Percentiles rank a stretch among this genome's conserved stretches.
Evolutionary conservation across 2,113 vertebrate genomes (phyloP).

Genomic region (Protomyctophum bolini): DNA sequence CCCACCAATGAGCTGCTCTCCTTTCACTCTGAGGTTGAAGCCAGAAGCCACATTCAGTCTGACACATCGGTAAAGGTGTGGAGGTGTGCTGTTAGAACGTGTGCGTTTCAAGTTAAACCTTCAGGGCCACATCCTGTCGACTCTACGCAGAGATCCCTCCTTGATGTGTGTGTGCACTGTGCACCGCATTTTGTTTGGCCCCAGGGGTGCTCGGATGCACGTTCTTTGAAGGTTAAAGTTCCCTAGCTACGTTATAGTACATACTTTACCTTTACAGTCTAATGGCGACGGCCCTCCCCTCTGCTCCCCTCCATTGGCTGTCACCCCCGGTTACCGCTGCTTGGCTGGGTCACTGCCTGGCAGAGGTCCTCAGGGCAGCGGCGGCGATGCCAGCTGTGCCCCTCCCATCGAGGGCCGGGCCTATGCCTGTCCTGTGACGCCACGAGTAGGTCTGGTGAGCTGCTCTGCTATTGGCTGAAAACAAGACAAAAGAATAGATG

Average conservation of each 20-base stretch:
- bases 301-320: constrained; percentile 35
- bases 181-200: constrained; percentile 3
- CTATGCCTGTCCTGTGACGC: not conserved
- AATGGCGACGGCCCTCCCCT: constrained; percentile 26
- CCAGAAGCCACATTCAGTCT: constrained; percentile 14
- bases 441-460: not conserved
- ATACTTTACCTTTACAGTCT: constrained; percentile 54
- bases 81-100: constrained; percentile 38
- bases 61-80: constrained; percentile 34
- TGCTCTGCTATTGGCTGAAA: constrained; percentile 18
- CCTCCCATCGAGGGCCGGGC: constrained; percentile 30
- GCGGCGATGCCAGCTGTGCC: constrained; percentile 20
- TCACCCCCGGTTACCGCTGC: constrained; percentile 51
- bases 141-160: constrained; percentile 5
- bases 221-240: constrained; percentile 48
- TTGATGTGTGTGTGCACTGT: constrained; percentile 5
- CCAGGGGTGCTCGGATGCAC: constrained; percentile 16
- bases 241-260: constrained; percentile 13
- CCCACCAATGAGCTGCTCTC: constrained; percentile 31
- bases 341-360: constrained; percentile 9
- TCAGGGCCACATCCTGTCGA: constrained; percentile 40
- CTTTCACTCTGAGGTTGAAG: constrained; percentile 38
- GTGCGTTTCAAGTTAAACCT: constrained; percentile 34
- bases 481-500: constrained; percentile 45
- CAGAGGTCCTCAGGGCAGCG: constrained; percentile 45